These are phyloP conservation scores for Periophthalmodon schlosseri DNA, from an alignment of 2,113 vertebrate genomes.

Conservation along the genomic window DNA sequence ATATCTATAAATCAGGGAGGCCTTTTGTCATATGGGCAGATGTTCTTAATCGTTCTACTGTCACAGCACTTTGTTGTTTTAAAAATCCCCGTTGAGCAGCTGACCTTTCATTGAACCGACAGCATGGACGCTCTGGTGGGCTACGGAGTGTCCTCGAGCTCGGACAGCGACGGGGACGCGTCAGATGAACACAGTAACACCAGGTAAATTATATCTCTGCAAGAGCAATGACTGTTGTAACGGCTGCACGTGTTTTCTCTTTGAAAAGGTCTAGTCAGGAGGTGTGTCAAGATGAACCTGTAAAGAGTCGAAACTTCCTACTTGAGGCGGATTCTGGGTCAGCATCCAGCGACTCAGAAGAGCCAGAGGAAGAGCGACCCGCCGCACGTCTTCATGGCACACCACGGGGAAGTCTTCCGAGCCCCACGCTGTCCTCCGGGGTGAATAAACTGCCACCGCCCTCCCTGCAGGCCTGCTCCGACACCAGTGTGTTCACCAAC, in stretches of 20 bases:
- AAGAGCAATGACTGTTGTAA: not conserved
- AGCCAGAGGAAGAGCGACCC: constrained; percentile 13
- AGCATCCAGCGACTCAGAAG: constrained; percentile 65
- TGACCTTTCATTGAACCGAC: constrained; percentile 5
- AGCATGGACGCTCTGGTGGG: constrained; percentile 74
- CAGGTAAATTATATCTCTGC: not conserved
- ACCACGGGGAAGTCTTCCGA: not conserved
- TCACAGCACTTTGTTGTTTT: not conserved
- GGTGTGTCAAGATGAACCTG: not conserved
- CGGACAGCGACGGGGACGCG: constrained; percentile 68
- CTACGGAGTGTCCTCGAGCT: constrained; percentile 77
- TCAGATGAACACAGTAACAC: constrained; percentile 33
- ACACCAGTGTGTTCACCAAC: constrained; percentile 79
- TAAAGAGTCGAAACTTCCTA: constrained; percentile 69
- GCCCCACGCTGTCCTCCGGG: not conserved
- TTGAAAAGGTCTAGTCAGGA: constrained; percentile 26
- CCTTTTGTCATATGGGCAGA: not conserved
- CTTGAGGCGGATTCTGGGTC: constrained; percentile 65
- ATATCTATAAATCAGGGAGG: not conserved
- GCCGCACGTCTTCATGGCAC: not conserved
- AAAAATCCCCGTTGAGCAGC: constrained; percentile 3
- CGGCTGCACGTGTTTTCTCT: not conserved
- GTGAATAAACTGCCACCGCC: constrained; percentile 71
- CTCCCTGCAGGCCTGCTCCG: constrained; percentile 48
- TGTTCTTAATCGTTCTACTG: not conserved